phyloP scores from a whole-genome alignment of 2,888 invertebrate genomes.

The Dinocampus coccinellae region DNA sequence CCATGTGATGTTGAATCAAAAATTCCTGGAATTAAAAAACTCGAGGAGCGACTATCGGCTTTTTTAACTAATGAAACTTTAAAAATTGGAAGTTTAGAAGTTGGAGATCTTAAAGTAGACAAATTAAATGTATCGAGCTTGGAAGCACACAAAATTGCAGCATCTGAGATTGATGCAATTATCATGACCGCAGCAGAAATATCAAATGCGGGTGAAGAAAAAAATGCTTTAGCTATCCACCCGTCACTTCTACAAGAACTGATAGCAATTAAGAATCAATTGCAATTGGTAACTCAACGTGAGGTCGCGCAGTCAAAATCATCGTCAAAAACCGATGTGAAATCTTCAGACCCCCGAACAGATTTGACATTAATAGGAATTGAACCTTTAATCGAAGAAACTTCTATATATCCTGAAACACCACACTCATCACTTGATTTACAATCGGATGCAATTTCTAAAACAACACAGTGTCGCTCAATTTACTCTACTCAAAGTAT shows the following conservation, averaged over 20 bases:
- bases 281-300: conserved; percentile 53
- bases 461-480: conserved; percentile 45
- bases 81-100: conserved; percentile 77
- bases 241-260: conserved; percentile 62
- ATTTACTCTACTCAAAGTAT: conserved; percentile 68
- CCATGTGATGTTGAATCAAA: conserved; percentile 19
- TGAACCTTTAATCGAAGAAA: neutral
- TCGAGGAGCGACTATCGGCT: conserved; percentile 45
- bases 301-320: conserved; percentile 39
- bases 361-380: conserved; percentile 28
- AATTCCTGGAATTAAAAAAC: conserved; percentile 40
- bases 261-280: conserved; percentile 63
- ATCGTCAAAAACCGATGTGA: conserved; percentile 34
- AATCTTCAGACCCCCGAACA: conserved; percentile 43
- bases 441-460: conserved; percentile 40
- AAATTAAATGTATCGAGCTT: conserved; percentile 83
- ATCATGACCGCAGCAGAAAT: conserved; percentile 81
- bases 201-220: conserved; percentile 78
- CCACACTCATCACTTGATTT: conserved; percentile 22
- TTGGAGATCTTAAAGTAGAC: conserved; percentile 84
- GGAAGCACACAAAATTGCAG: conserved; percentile 83
- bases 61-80: conserved; percentile 59
- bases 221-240: conserved; percentile 77
- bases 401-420: neutral
- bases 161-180: conserved; percentile 84